Base-by-base conservation (phyloP, 2,797 vertebrate species). In the Hoplostethus atlanticus region DNA sequence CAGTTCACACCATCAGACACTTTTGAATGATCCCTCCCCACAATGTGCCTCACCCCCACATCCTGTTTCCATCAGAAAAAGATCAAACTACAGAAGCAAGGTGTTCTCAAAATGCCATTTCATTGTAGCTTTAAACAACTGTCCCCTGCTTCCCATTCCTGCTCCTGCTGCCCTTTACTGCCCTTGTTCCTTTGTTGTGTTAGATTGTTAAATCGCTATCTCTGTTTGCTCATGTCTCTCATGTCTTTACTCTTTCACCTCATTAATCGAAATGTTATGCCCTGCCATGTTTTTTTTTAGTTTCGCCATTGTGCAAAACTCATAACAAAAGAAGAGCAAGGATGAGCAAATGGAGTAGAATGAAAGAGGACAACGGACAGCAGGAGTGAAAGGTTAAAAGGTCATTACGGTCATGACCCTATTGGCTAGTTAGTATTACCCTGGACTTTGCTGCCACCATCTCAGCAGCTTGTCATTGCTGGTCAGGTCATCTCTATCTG, bases 391-490 rank as follows among this genome's bases (percentile, higher is more conserved):
- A 85, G 83, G 89, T 84, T 34, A 69, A 77, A 75, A 85, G 85
- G 89, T 89, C 78, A 17, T 38, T 0, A 12, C 0, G 72, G 86
- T 87, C 71, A 15, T 17, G 86, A 89, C 87, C 92, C 68, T 53
- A 64, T 40, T 58, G 79, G 84, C 78, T 72, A 76, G 79, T 77
- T 80, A 71, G 79, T 56, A 61, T 71, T 31, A 58, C 16, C 64
- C 68, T 76, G 76, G 79, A 83, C 82, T 83, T 64, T 81, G 68
- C 78, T 84, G 83, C 83, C 82, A 87, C 89, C 84, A 81, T n/a
- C 64, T 79, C 46, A 63, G 60, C 73, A 75, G 66, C 75, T 79
- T 74, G 73, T 86, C 72, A 78, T 48, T 77, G 67, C 78, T 73
- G 65, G 17, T 82, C 51, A 73, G 80, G 76, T 87, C 80, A 76